Evolutionary conservation across 64 coral and sea anemone genomes (phyloP), one percentile per base, ranked within the genome.

Genomic region (Pachyseris speciosa): DNA sequence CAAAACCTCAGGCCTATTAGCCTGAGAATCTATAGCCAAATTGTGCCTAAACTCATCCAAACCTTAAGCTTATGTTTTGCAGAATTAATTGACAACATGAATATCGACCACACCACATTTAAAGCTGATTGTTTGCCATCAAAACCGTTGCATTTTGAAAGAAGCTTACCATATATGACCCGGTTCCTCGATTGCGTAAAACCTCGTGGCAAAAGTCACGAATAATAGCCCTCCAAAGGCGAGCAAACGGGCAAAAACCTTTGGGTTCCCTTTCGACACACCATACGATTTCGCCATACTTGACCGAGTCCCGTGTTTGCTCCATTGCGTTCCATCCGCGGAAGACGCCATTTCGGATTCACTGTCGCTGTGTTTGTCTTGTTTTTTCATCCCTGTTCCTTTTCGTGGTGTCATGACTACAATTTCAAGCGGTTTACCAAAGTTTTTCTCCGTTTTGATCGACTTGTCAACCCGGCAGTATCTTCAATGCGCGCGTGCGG

Each of bases 141-240:
- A 1, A 37, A 83, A n/a, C 20, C 59, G 7, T 51, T 68, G 40
- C 27, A 58, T 66, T 64, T 66, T 33, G 17, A 28, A 87, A 67
- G 20, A 44, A 9, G 44, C 91, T 88, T 80, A 93, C 91, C 91
- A 93, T 93, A 93, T 93, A 93, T 93, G 91, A 43, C 47, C 51
- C 19, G 91, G 91, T 9, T 88, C 73, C 22, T 75, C 84, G 20
- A 93, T 77, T 52, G 60, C 84, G 75, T 86, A 93, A 59, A 88
- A 81, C 10, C 91, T 66, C 9, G 91, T 93, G 49, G 60, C 43
- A 64, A 93, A 49, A 53, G 91, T 88, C 17, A 93, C 55, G 2
- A 88, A 45, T 15, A 88, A 38, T 10, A 93, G 75, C 8, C 84
- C 86, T 52, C 76, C 84, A 34, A 93, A 93, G 2, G 57, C 84